Evolutionary conservation across 2,888 invertebrate species (phyloP).

Genomic region (Salticus scenicus): DNA sequence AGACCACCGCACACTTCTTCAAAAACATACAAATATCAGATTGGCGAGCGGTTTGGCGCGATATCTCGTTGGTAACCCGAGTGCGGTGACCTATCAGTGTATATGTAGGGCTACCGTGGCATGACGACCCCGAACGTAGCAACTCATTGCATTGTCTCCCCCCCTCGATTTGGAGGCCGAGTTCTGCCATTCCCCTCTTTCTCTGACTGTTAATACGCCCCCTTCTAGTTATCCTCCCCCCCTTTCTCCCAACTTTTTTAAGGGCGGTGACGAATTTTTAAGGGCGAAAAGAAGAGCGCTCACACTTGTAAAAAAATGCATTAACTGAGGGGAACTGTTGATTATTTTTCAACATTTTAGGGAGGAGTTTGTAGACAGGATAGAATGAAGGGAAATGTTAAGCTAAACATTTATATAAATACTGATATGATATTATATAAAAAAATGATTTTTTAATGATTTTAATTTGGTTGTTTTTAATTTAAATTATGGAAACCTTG

Average conservation of each 20-base stretch:
- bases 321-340: constrained; percentile 4
- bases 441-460: too few species aligned
- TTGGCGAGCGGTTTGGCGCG: constrained; percentile 44
- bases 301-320: constrained; percentile 29
- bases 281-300: constrained; percentile 29
- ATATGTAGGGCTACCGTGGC: constrained; percentile 68
- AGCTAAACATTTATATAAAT: too few species aligned
- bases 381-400: too few species aligned
- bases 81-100: constrained; percentile 68
- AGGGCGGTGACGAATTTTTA: constrained; percentile 68
- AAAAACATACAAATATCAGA: constrained; percentile 24
- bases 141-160: constrained; percentile 40
- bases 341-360: not conserved
- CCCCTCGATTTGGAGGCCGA: not conserved
- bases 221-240: constrained; percentile 16
- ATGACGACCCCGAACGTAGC: constrained; percentile 57
- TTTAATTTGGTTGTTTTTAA: too few species aligned
- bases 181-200: not conserved
- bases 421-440: too few species aligned
- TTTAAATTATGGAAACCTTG: too few species aligned
- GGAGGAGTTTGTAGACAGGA: not conserved
- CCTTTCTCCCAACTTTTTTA: constrained; percentile 20
- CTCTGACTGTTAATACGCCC: not conserved
- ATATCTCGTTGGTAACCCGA: constrained; percentile 30
- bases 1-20: not conserved